A percentile compares a stretch with the other conserved stretches of the same genome.
These are phyloP conservation scores for Harpalus rubripes DNA, from an alignment of 2,888 invertebrate species.

Conservation along the genomic window DNA sequence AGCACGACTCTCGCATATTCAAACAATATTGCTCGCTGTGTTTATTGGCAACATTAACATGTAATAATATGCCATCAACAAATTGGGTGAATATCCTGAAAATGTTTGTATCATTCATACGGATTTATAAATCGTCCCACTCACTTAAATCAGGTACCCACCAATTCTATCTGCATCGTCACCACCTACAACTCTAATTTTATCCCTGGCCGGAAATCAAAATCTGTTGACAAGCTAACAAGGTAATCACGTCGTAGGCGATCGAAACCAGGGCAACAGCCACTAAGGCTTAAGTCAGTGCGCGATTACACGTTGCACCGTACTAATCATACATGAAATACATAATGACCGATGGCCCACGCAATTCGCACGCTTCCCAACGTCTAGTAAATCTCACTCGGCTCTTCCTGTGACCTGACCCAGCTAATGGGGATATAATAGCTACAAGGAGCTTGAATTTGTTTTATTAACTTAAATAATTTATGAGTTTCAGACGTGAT, in stretches of 20 bases:
- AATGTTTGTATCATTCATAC: no score
- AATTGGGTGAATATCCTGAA: no score
- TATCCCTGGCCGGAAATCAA: slow-evolving; percentile 45
- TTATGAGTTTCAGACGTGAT: slow-evolving; percentile 5
- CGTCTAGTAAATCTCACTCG: slow-evolving; percentile 34
- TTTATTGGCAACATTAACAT: no score
- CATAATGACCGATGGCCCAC: slow-evolving; percentile 39
- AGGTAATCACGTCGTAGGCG: slow-evolving; percentile 50
- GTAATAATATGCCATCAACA: no score
- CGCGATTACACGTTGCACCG: background rate
- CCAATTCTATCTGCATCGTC: no score
- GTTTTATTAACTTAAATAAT: slow-evolving; percentile 19
- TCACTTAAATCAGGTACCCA: no score
- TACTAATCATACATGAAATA: slow-evolving; percentile 59
- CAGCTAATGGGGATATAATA: slow-evolving; percentile 21
- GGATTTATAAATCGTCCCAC: no score
- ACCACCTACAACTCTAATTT: no score
- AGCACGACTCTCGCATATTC: no score
- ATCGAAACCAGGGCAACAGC: slow-evolving; percentile 47
- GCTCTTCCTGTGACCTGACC: slow-evolving; percentile 41
- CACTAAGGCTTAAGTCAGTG: slow-evolving; percentile 14
- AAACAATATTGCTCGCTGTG: no score
- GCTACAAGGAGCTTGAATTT: slow-evolving; percentile 4
- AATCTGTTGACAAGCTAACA: slow-evolving; percentile 46
- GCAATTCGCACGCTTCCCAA: slow-evolving; percentile 29